Conservation (phyloP, 2,797 vertebrate genomes). For the Lutjanus argentimaculatus region DNA sequence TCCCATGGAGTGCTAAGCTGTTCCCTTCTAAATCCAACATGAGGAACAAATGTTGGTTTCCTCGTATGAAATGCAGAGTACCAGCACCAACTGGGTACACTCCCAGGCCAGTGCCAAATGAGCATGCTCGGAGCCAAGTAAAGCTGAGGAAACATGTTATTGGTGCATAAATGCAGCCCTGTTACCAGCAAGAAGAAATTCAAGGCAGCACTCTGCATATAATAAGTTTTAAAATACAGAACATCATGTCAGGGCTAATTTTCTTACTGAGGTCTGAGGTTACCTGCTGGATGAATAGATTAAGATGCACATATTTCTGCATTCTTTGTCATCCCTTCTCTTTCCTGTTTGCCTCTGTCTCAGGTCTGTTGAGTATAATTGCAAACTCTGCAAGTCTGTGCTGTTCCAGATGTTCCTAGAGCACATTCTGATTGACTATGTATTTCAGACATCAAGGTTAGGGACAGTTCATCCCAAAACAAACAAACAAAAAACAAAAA, state of each 20-base stretch:
- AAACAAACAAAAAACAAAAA: too few relatives aligned
- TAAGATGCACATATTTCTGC: conserved; percentile 10
- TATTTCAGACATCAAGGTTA: conserved; percentile 21
- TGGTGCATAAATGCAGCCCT: conserved; percentile 41
- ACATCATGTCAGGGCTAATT: conserved; percentile 20
- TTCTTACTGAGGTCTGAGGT: background rate
- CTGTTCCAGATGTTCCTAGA: conserved; percentile 5
- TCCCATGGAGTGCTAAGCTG: conserved; percentile 79
- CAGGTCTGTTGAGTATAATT: background rate
- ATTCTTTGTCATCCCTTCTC: conserved; percentile 12
- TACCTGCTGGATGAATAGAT: conserved; percentile 19
- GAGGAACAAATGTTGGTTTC: conserved; percentile 76
- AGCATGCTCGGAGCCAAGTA: conserved; percentile 53
- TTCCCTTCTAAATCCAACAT: conserved; percentile 80
- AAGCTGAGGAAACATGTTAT: conserved; percentile 53
- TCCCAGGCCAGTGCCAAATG: conserved; percentile 61
- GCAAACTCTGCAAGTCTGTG: background rate
- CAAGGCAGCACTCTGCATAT: conserved; percentile 23
- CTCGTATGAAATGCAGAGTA: conserved; percentile 58
- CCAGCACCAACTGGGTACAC: conserved; percentile 61
- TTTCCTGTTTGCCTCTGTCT: background rate
- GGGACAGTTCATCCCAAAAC: too few relatives aligned
- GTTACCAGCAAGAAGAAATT: conserved; percentile 21
- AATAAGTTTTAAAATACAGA: conserved; percentile 23
- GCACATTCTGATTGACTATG: conserved; percentile 5